Percentiles rank a stretch among this genome's conserved stretches.
Evolutionary conservation across 2,888 invertebrate genomes (phyloP).

Genomic region (Coelinius sp.): DNA sequence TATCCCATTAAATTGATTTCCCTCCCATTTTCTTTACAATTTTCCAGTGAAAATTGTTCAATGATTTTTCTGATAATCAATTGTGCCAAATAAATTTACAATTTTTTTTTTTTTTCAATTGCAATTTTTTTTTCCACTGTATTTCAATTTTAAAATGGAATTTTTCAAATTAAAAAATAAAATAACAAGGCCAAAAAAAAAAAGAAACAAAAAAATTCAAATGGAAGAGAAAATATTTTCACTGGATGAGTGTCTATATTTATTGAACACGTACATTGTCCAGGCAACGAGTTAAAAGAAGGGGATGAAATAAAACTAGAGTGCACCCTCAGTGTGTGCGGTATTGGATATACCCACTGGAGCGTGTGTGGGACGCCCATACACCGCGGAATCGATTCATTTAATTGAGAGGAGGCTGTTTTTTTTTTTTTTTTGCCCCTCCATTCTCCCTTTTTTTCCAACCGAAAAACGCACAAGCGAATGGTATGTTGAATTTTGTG

Average conservation of each 20-base stretch:
- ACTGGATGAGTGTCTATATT: conserved; percentile 46
- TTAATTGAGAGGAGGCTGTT: conserved; percentile 61
- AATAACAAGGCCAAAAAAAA: conserved; percentile 14
- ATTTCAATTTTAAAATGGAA: not conserved
- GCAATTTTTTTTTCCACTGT: not conserved
- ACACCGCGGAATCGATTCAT: conserved; percentile 59
- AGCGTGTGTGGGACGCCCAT: conserved; percentile 40
- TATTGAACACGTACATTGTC: conserved; percentile 49
- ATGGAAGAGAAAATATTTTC: conserved; percentile 17
- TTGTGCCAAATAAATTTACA: too few relatives aligned
- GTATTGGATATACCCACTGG: conserved; percentile 30
- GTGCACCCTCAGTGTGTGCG: conserved; percentile 36
- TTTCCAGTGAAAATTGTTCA: not conserved
- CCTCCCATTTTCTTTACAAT: not conserved
- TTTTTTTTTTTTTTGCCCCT: conserved; percentile 33
- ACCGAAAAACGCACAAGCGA: conserved; percentile 38
- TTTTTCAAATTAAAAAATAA: conserved; percentile 4
- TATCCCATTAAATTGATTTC: conserved; percentile 12
- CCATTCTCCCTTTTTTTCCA: conserved; percentile 34
- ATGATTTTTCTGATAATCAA: not conserved
- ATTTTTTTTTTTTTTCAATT: too few relatives aligned
- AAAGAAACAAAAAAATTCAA: not conserved
- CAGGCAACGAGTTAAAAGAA: conserved; percentile 32
- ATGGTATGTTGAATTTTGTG: conserved; percentile 58
- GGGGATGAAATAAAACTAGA: conserved; percentile 28